Conservation (phyloP, 2,113 vertebrate species). For the Nothocercus julius region DNA sequence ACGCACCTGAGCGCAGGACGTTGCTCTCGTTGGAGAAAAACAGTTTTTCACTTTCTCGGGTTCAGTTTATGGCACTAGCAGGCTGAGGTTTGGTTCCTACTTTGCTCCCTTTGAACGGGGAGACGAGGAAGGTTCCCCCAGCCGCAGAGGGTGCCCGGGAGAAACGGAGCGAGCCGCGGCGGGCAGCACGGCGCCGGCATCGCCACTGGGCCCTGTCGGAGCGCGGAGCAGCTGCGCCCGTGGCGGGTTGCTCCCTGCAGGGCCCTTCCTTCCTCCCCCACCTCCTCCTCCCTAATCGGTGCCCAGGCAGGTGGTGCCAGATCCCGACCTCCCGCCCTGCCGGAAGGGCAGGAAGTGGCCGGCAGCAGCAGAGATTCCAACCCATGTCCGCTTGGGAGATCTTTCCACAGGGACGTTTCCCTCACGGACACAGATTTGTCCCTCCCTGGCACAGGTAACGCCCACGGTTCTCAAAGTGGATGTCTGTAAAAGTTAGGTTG, state of each 20-base stretch:
- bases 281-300: background rate
- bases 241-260: constrained; percentile 3
- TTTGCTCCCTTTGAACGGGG: background rate
- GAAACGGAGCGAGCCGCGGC: no score
- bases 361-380: background rate
- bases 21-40: background rate
- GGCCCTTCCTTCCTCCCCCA: constrained; percentile 20
- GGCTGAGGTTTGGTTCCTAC: background rate
- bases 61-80: background rate
- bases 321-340: background rate
- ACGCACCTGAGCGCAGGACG: background rate
- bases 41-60: background rate
- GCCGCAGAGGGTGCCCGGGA: background rate
- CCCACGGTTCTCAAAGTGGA: background rate
- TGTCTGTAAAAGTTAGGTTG: background rate
- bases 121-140: background rate
- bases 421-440: background rate
- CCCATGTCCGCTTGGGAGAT: background rate
- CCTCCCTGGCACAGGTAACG: background rate
- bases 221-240: constrained; percentile 2
- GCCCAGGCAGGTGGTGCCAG: background rate
- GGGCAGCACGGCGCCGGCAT: background rate
- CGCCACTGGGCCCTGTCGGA: no score
- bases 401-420: background rate
- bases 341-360: background rate